These are phyloP conservation scores for Argya squamiceps DNA, from an alignment of 2,797 vertebrate species.

Conservation along the genomic window DNA sequence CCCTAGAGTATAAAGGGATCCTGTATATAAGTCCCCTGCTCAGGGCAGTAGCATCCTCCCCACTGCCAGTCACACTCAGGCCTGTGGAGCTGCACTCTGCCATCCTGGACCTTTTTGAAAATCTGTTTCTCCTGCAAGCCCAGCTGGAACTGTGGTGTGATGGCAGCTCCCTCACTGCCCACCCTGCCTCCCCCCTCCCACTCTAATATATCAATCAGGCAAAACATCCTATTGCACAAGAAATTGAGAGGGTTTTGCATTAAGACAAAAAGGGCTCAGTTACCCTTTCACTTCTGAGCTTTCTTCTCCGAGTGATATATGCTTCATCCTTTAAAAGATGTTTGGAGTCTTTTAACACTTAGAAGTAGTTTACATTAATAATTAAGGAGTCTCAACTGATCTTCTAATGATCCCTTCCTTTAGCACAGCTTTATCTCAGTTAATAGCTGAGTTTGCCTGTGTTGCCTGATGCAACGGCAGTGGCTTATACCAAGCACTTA, in stretches of 20 bases:
- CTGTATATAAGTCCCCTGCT: background rate
- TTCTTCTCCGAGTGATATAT: background rate
- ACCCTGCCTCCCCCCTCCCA: background rate
- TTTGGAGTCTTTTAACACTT: background rate
- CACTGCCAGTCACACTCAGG: accelerated
- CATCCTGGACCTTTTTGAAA: accelerated
- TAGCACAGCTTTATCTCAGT: background rate
- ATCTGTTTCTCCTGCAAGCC: background rate
- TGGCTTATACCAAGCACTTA: background rate
- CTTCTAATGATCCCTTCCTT: background rate
- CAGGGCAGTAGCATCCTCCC: background rate
- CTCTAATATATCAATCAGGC: background rate
- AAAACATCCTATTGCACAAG: background rate
- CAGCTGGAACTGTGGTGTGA: accelerated
- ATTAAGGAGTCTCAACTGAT: background rate
- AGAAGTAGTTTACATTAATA: background rate
- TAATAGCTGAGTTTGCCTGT: background rate
- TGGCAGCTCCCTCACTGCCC: background rate
- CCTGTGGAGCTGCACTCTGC: background rate
- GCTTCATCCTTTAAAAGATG: background rate
- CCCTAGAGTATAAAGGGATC: background rate
- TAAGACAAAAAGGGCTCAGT: conserved; percentile 6
- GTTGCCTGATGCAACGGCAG: background rate
- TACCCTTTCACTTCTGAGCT: background rate
- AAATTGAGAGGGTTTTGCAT: background rate